These are phyloP conservation scores for Paracyclopina nana DNA, from an alignment of 1,140 invertebrate genomes.

Conservation along the genomic window DNA sequence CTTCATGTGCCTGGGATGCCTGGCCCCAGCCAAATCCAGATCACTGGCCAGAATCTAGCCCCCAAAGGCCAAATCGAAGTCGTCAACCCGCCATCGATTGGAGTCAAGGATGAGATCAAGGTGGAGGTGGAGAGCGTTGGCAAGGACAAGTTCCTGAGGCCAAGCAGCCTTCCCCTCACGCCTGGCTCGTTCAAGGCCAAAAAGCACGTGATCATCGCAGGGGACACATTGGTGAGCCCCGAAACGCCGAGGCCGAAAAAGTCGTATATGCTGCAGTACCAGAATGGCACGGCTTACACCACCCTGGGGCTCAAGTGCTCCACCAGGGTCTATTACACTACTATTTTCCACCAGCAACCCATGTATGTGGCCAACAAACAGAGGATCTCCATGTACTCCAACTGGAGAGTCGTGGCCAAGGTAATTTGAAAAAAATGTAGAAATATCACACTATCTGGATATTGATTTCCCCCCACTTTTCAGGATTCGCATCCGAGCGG, in stretches of 20 bases:
- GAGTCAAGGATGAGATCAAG: no score
- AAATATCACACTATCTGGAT: no score
- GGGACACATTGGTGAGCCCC: conserved; percentile 39
- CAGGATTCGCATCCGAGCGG: conserved; percentile 45
- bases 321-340: conserved; percentile 75
- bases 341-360: conserved; percentile 73
- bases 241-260: conserved; percentile 47
- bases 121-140: no score
- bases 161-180: conserved; percentile 54
- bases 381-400: conserved; percentile 90
- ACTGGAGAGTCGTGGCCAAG: conserved; percentile 63
- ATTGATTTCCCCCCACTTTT: no score
- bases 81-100: no score
- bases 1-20: no score
- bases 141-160: conserved; percentile 43
- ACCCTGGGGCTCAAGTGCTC: conserved; percentile 74
- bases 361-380: conserved; percentile 69
- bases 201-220: conserved; percentile 20
- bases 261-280: conserved; percentile 23
- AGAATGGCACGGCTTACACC: conserved; percentile 79
- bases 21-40: no score
- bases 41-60: no score
- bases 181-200: conserved; percentile 49
- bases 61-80: no score
- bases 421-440: no score